These are phyloP conservation scores for Syndactyla subalaris DNA, from an alignment of 2,797 vertebrate species.

Conservation along the genomic window DNA sequence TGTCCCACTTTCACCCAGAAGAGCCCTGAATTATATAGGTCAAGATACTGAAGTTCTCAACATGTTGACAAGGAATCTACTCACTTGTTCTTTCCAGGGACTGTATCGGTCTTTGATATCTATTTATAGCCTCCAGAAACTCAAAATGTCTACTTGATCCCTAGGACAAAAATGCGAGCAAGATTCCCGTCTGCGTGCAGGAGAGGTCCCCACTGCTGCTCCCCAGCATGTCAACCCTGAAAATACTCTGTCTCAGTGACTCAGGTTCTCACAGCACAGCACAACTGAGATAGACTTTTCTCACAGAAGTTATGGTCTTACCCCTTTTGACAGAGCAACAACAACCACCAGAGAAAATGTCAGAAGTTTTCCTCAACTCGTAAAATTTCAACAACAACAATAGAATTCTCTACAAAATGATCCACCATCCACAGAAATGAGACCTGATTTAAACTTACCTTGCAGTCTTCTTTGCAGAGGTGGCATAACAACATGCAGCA, in stretches of 20 bases:
- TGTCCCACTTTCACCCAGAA: background rate
- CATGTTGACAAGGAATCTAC: background rate
- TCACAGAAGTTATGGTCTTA: background rate
- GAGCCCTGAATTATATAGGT: background rate
- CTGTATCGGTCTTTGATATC: background rate
- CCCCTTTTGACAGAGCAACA: background rate
- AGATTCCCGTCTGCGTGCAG: background rate
- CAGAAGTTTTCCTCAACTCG: background rate
- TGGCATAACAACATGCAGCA: background rate
- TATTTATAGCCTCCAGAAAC: background rate
- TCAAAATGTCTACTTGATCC: background rate
- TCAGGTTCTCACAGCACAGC: rapidly evolving
- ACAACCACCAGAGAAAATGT: rapidly evolving
- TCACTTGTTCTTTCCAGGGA: background rate
- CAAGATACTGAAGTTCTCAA: background rate
- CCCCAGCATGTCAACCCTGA: background rate
- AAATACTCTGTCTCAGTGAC: background rate
- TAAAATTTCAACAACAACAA: background rate
- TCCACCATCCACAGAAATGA: background rate
- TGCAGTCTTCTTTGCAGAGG: background rate
- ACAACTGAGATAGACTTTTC: background rate
- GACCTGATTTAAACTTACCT: background rate
- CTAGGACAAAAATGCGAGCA: background rate
- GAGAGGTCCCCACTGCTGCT: background rate
- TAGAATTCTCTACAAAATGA: background rate